Conservation (phyloP, 2,113 vertebrate species). For the Nothoprocta perdicaria region DNA sequence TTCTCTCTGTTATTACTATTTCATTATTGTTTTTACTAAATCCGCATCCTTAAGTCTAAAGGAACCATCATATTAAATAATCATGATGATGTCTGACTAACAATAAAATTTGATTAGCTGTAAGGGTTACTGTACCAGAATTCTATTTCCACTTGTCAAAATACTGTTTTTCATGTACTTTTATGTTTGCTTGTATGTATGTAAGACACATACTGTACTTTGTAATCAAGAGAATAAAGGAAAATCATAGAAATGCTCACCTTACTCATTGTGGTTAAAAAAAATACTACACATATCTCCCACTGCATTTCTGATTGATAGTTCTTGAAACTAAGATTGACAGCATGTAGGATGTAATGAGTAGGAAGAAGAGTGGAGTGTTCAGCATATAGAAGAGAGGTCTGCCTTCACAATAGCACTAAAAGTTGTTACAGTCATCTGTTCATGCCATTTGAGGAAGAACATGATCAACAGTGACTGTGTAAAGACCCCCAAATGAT, state of each 20-base stretch:
- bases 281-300: constrained; percentile 12
- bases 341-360: constrained; percentile 66
- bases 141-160: constrained; percentile 56
- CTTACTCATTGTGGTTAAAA: constrained; percentile 11
- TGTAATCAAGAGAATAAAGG: constrained; percentile 64
- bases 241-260: constrained; percentile 58
- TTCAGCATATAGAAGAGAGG: constrained; percentile 50
- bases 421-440: constrained; percentile 45
- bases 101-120: constrained; percentile 51
- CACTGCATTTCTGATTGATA: constrained; percentile 59
- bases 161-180: constrained; percentile 41
- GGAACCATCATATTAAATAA: constrained; percentile 13
- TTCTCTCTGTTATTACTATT: neutral
- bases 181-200: constrained; percentile 26
- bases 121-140: neutral
- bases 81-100: neutral
- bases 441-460: constrained; percentile 31
- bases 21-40: neutral
- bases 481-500: neutral
- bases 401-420: constrained; percentile 58
- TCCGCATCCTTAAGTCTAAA: constrained; percentile 1
- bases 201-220: constrained; percentile 25
- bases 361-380: constrained; percentile 53
- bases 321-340: constrained; percentile 64
- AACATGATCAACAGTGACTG: constrained; percentile 5